Percentiles rank a stretch among this genome's conserved stretches.
Evolutionary conservation across 2,888 invertebrate species (phyloP).

Genomic region (Hypsopygia costalis): DNA sequence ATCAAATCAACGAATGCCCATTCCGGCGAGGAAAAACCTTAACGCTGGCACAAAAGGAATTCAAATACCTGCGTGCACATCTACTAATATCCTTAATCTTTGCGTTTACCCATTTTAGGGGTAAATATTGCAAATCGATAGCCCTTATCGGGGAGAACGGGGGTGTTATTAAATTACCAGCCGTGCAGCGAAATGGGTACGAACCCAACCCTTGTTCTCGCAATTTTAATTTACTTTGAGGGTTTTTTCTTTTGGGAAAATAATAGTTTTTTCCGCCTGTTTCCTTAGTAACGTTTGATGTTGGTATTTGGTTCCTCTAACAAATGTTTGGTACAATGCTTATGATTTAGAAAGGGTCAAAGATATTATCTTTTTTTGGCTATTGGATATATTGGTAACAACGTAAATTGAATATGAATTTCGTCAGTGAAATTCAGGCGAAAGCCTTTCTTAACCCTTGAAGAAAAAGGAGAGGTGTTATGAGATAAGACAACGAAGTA

Average conservation of each 20-base stretch:
- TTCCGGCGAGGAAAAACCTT: too few species aligned
- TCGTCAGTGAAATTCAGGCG: too few species aligned
- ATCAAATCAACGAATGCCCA: too few species aligned
- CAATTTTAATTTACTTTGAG: constrained; percentile 6
- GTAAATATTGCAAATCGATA: constrained; percentile 64
- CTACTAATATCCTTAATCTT: constrained; percentile 21
- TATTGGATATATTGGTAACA: too few species aligned
- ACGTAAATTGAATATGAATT: too few species aligned
- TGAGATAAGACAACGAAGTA: too few species aligned
- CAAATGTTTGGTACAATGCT: not conserved
- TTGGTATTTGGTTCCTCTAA: not conserved
- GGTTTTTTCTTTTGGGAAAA: not conserved
- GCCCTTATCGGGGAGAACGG: constrained; percentile 42
- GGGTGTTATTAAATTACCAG: constrained; percentile 56
- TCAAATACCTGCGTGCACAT: too few species aligned
- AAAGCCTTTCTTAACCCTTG: too few species aligned
- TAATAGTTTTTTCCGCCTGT: not conserved
- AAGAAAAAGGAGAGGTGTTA: too few species aligned
- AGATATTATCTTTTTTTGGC: too few species aligned
- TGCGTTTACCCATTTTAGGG: constrained; percentile 31
- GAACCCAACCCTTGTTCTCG: constrained; percentile 1
- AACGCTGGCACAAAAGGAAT: too few species aligned
- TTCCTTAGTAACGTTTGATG: constrained; percentile 1
- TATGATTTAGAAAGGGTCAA: not conserved
- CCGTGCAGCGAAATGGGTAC: constrained; percentile 29